phyloP scores from a whole-genome alignment of 2,113 vertebrate genomes.

The Callocephalon fimbriatum region DNA sequence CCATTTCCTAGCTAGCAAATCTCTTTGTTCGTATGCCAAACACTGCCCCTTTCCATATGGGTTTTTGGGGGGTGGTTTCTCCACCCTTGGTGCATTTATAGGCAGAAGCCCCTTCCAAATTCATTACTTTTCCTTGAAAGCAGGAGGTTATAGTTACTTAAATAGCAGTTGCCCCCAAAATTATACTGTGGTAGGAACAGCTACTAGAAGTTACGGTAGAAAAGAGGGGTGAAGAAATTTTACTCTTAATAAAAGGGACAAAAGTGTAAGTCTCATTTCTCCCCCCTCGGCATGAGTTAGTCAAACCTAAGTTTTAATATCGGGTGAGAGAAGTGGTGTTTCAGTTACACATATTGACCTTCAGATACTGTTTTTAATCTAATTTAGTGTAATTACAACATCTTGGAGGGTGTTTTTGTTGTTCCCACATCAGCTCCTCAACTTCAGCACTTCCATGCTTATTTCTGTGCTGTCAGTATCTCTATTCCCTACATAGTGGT shows the following conservation, averaged over 20 bases:
- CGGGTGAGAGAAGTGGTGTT: not conserved
- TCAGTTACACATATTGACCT: not conserved
- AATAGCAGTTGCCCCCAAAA: not conserved
- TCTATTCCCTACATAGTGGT: not conserved
- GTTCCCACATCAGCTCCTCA: not conserved
- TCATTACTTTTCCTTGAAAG: not conserved
- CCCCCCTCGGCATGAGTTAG: not conserved
- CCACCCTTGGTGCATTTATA: not conserved
- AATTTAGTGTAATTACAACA: not conserved
- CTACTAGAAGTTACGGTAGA: not conserved
- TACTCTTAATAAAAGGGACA: not conserved
- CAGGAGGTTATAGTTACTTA: not conserved
- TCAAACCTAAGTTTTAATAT: not conserved
- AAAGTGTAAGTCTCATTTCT: not conserved
- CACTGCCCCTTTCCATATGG: not conserved
- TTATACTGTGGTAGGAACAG: accelerated
- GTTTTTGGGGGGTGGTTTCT: not conserved
- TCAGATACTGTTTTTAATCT: not conserved
- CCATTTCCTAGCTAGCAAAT: not conserved
- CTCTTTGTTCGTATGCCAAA: not conserved
- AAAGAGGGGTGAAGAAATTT: not conserved
- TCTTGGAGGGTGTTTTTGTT: not conserved
- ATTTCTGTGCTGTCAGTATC: not conserved
- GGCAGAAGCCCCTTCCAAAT: not conserved
- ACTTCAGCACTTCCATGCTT: not conserved